Percentiles rank a stretch among this genome's conserved stretches.
These are phyloP conservation scores for Diploscapter pachys DNA, from an alignment of 1,140 invertebrate species.

Conservation along the genomic window DNA sequence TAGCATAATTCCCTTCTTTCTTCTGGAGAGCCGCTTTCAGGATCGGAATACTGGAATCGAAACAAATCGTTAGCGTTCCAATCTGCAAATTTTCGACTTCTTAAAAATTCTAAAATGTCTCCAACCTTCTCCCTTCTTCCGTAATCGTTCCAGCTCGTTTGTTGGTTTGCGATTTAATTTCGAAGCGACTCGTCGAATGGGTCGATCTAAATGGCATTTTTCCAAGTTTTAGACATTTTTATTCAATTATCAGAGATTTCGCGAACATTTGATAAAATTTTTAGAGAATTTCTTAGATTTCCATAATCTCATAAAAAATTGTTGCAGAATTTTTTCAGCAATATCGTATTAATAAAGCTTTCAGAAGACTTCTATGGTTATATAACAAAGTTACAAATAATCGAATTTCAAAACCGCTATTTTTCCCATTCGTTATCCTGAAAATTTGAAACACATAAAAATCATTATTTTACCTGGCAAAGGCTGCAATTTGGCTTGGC, in stretches of 20 bases:
- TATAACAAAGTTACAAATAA: background rate
- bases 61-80: slow-evolving; percentile 37
- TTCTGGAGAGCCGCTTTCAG: slow-evolving; percentile 28
- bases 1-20: slow-evolving; percentile 30
- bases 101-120: no score
- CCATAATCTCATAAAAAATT: background rate
- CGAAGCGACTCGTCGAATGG: slow-evolving; percentile 25
- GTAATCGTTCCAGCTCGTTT: slow-evolving; percentile 24
- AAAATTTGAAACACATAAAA: background rate
- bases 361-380: background rate
- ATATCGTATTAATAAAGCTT: background rate
- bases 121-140: slow-evolving; percentile 26
- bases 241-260: background rate
- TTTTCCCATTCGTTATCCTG: background rate
- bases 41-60: slow-evolving; percentile 31
- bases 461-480: slow-evolving; percentile 23
- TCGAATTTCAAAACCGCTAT: background rate
- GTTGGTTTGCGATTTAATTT: slow-evolving; percentile 27
- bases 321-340: slow-evolving; percentile 5
- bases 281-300: background rate
- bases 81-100: background rate
- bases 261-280: background rate
- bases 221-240: background rate
- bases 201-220: slow-evolving; percentile 24
- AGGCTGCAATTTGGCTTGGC: slow-evolving; percentile 34